phyloP scores from a whole-genome alignment of 2,888 invertebrate species.

The Copidosoma aretas region DNA sequence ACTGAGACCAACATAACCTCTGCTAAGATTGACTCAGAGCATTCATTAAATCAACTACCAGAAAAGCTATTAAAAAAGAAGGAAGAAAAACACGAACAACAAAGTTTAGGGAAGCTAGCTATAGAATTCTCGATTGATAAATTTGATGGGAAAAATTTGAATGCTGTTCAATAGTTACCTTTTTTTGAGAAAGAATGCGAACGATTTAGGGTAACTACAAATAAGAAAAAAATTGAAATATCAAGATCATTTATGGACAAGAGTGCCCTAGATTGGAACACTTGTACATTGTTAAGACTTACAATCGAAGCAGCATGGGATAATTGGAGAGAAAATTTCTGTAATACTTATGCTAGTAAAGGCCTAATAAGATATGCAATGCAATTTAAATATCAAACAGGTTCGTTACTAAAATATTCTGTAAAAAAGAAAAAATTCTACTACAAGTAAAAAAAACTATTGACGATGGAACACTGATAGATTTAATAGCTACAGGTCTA shows the following conservation, averaged over 20 bases:
- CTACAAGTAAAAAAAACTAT: slow-evolving; percentile 39
- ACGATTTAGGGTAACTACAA: slow-evolving; percentile 34
- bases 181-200: background rate
- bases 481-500: slow-evolving; percentile 37
- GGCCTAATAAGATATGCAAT: slow-evolving; percentile 38
- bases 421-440: slow-evolving; percentile 42
- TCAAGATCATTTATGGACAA: slow-evolving; percentile 31
- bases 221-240: slow-evolving; percentile 34
- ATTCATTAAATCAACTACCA: slow-evolving; percentile 9
- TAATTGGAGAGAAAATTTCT: slow-evolving; percentile 36
- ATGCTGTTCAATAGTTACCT: slow-evolving; percentile 43
- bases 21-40: background rate
- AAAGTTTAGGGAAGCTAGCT: slow-evolving; percentile 35
- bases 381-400: slow-evolving; percentile 31
- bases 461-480: slow-evolving; percentile 34
- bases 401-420: slow-evolving; percentile 44
- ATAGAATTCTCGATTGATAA: slow-evolving; percentile 42
- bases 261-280: slow-evolving; percentile 38
- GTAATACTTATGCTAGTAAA: slow-evolving; percentile 39
- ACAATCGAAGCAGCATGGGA: slow-evolving; percentile 31
- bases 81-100: slow-evolving; percentile 37
- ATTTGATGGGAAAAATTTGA: slow-evolving; percentile 42
- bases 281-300: slow-evolving; percentile 37
- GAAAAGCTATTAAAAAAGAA: slow-evolving; percentile 23
- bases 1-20: background rate